phyloP scores from a whole-genome alignment of 2,888 invertebrate genomes.

The Cyrtodaria siliqua region DNA sequence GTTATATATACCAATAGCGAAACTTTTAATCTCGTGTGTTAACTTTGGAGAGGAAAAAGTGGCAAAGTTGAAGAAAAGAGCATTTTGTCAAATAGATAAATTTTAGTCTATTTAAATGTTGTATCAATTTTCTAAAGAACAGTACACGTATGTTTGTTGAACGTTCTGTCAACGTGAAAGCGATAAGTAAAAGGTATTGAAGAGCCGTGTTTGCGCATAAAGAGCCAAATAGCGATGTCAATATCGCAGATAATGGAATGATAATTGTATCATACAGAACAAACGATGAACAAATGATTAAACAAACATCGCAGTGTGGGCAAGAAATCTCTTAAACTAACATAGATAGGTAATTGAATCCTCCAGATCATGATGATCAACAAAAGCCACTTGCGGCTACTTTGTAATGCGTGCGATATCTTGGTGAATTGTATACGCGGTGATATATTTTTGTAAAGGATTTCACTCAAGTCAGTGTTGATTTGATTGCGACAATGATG shows the following conservation, averaged over 20 bases:
- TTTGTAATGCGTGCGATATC: no score
- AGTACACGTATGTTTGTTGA: slow-evolving; percentile 32
- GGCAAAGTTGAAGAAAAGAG: slow-evolving; percentile 46
- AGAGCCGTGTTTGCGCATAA: slow-evolving; percentile 37
- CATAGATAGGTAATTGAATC: slow-evolving; percentile 14
- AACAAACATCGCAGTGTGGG: slow-evolving; percentile 46
- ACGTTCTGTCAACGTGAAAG: slow-evolving; percentile 18
- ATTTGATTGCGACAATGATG: no score
- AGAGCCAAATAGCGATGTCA: slow-evolving; percentile 27
- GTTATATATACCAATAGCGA: not conserved
- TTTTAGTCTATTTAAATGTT: slow-evolving; percentile 42
- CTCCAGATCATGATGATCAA: not conserved
- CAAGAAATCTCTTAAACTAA: slow-evolving; percentile 47
- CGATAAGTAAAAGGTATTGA: slow-evolving; percentile 54
- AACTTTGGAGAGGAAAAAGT: slow-evolving; percentile 16
- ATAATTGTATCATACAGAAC: slow-evolving; percentile 59
- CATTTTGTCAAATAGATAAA: slow-evolving; percentile 61
- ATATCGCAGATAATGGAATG: slow-evolving; percentile 46
- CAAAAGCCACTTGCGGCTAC: no score
- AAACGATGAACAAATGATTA: slow-evolving; percentile 59
- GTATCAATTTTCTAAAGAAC: slow-evolving; percentile 29
- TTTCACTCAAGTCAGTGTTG: no score
- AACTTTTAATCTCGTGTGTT: no score
- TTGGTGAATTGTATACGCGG: no score
- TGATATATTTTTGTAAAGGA: no score